Base-by-base conservation (phyloP, 1,140 invertebrate species). In the Drosophila grimshawi region DNA sequence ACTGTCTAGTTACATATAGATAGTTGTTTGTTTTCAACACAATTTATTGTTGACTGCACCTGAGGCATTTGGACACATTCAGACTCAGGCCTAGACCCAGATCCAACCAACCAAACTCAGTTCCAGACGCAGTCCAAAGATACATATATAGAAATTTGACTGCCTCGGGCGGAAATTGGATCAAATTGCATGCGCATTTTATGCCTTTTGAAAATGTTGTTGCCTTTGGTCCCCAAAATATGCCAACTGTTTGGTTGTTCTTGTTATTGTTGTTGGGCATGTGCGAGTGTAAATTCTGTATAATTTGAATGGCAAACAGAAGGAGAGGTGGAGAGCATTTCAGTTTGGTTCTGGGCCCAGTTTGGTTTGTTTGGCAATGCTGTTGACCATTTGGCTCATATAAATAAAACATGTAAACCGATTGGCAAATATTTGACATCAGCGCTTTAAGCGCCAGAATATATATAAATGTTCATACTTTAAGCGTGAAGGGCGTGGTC, bases 351-450 rank as follows among this genome's bases (percentile, higher is more conserved):
- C 52, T 43, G 53, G 55, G 30, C 52, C 45, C 55, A 62, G 48
- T 68, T 59, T 56, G 53, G 64, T 51, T 74, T 70, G 37, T 64
- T 63, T 62, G 30, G n/a, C n/a, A n/a, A 27, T 43, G 35, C 11
- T 86, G 85, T 88, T 88, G 83, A 88, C 83, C 85, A 68, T 88
- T 80, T 74, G 71, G 80, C 73, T 88, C 67, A 72, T 72, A 70
- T 59, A 88, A 88, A 89, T 88, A 88, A 88, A 88, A 80, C 80
- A 88, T 89, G 80, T 88, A 88, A 88, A 69, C 83, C 74, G 60
- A 83, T 89, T 57, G 48, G 46, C 74, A 88, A 88, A 88, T 88
- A 88, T 88, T 89, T 88, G 63, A 53, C 10, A 48, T 62, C 32
- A 60, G 41, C 49, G 77, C 82, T 86, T 86, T 76, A 86, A 82